Conservation (phyloP, 2,797 vertebrate species). For the Rhadinocentrus ornatus region DNA sequence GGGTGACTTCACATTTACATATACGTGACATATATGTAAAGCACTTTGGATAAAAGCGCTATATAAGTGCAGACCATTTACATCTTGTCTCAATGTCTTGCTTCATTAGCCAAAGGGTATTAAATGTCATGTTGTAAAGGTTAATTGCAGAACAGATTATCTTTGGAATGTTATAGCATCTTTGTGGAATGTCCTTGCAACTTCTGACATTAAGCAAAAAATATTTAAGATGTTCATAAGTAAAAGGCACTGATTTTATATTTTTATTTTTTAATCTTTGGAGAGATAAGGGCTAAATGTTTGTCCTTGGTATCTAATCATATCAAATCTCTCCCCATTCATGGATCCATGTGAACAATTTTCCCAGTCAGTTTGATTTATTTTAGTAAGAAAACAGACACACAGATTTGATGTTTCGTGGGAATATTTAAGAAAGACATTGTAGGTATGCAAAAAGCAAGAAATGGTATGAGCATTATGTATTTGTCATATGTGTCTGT, state of each 20-base stretch:
- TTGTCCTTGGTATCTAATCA: not conserved
- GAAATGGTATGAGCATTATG: conserved; percentile 10
- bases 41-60: too few species aligned
- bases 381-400: not conserved
- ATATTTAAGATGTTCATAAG: not conserved
- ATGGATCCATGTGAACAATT: too few species aligned
- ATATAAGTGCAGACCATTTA: too few species aligned
- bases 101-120: not conserved
- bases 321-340: not conserved
- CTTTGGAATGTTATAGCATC: not conserved
- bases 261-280: not conserved
- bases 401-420: not conserved
- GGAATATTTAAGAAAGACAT: conserved; percentile 4
- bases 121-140: not conserved
- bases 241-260: not conserved
- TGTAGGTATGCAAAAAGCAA: conserved; percentile 3
- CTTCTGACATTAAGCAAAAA: not conserved
- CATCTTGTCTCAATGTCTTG: not conserved
- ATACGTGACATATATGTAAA: too few species aligned
- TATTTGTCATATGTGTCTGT: conserved; percentile 20
- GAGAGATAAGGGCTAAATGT: not conserved
- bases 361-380: too few species aligned
- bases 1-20: too few species aligned
- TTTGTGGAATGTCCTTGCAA: not conserved
- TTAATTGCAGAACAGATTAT: not conserved